Conservation (phyloP, 2,797 vertebrate species). For the Eulemur albifrons region DNA sequence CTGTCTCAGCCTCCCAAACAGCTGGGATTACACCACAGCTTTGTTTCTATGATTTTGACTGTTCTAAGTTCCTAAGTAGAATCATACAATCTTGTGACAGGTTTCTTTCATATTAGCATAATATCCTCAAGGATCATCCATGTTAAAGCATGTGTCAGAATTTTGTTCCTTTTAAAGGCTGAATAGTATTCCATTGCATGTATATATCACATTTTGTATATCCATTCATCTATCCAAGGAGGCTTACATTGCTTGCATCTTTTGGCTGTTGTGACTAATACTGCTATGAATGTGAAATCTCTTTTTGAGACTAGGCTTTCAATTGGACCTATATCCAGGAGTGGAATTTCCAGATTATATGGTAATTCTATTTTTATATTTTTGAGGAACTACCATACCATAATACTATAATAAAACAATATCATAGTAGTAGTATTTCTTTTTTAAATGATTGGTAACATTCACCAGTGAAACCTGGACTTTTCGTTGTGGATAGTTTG, state of each 20-base stretch:
- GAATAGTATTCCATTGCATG: not conserved
- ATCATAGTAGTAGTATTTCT: not conserved
- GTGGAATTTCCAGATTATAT: not conserved
- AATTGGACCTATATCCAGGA: too few species aligned
- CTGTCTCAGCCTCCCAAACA: not conserved
- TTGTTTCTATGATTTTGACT: not conserved
- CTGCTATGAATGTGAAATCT: too few species aligned
- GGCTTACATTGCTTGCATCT: not conserved
- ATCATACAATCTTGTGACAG: not conserved
- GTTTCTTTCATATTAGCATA: not conserved
- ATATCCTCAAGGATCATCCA: not conserved
- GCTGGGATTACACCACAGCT: not conserved
- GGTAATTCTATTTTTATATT: not conserved
- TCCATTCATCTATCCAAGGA: not conserved
- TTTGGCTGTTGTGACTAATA: too few species aligned
- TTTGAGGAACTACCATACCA: not conserved
- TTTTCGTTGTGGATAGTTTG: not conserved
- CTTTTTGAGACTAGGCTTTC: too few species aligned
- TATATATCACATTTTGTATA: not conserved
- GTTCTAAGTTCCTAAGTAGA: not conserved
- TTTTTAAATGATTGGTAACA: not conserved
- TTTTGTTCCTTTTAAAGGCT: not conserved
- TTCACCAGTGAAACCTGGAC: not conserved
- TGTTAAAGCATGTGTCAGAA: not conserved
- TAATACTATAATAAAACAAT: not conserved